Evolutionary conservation across 2,888 invertebrate genomes (phyloP), one percentile per base, ranked within the genome.

Genomic region (Trachelus iudaicus): DNA sequence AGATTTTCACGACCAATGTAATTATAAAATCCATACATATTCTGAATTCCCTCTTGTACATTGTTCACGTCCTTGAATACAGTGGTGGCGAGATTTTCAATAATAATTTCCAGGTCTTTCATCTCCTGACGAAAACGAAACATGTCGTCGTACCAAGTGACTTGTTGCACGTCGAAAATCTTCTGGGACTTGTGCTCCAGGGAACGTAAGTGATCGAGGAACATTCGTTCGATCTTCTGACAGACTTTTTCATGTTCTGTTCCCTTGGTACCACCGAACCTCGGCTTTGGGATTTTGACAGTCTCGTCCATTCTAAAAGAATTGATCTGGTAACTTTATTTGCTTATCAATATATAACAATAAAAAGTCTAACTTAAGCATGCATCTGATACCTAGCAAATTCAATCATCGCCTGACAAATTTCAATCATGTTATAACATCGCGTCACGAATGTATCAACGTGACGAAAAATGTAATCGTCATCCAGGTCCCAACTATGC

Each of bases 361-460:
- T n/a, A 40, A 40, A 9, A 15, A 23, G 23, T 56, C 23, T 9
- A 23, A 56, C 6, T 56, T 6, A 9, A 56, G 9, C 56, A 56
- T 2, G 23, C 6, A 56, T 56, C 23, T 23, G 23, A 2, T 90
- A 94, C 92, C 97, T 94, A 4, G 96, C 97, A 92, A 97, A 98
- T 78, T 96, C 96, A 80, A 97, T 95, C 96, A 98, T 97, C 76
- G 96, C 95, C 86, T 97, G 96, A 89, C 97, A 98, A 31, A 98
- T 95, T 92, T 98, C 96, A 75, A 97, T 94, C 92, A 98, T 94
- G 91, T 98, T 97, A 80, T 95, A 94, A 85, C 98, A 96, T 76
- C 98, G 93, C 90, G 96, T 96, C 40, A 97, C 94, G 89, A 97
- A 98, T 0, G 97, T 96, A 90, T 98, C 96, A 23, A 98, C 93